Evolutionary conservation across 2,888 invertebrate species (phyloP).

Genomic region (Schizotus pectinicornis): DNA sequence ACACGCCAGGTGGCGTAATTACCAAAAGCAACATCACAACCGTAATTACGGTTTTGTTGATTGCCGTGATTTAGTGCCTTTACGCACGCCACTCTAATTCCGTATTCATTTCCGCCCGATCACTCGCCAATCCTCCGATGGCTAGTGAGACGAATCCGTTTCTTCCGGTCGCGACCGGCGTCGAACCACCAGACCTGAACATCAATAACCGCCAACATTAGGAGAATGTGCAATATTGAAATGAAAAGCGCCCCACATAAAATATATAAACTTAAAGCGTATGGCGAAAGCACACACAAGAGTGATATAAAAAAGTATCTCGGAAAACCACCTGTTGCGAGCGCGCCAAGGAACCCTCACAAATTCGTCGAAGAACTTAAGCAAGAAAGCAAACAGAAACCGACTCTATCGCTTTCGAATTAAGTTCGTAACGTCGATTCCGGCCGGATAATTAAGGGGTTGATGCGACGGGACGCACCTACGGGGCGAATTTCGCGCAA

Average conservation of each 20-base stretch:
- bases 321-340: conserved; percentile 23
- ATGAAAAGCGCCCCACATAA: conserved; percentile 4
- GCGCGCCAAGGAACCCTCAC: conserved; percentile 7
- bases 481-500: too few relatives aligned
- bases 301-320: conserved; percentile 24
- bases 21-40: conserved; percentile 10
- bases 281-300: conserved; percentile 18
- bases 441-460: too few relatives aligned
- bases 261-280: conserved; percentile 13
- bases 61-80: conserved; percentile 23
- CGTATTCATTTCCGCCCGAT: conserved; percentile 18
- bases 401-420: conserved; percentile 1
- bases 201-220: too few relatives aligned
- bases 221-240: conserved; percentile 8
- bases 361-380: conserved; percentile 22
- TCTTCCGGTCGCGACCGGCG: neutral
- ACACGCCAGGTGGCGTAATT: conserved; percentile 19
- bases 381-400: conserved; percentile 9
- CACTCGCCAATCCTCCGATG: conserved; percentile 15
- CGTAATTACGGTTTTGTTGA: conserved; percentile 29
- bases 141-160: too few relatives aligned
- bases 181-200: neutral
- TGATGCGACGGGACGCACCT: too few relatives aligned
- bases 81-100: conserved; percentile 17
- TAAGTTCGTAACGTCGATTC: neutral